phyloP scores from a whole-genome alignment of 1,140 invertebrate genomes.

The Dendroctonus valens region DNA sequence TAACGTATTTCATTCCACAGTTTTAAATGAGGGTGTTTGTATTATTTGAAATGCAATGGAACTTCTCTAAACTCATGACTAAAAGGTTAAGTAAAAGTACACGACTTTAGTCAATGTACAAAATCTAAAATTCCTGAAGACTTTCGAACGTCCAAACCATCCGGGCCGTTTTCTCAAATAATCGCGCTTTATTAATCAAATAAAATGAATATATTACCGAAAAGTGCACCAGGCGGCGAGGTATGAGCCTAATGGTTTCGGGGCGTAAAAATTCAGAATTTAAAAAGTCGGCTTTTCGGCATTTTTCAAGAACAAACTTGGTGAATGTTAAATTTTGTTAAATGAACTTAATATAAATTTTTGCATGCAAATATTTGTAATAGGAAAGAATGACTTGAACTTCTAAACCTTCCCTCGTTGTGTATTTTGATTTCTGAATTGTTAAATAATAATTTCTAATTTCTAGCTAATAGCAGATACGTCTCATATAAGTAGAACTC shows the following conservation, averaged over 20 bases:
- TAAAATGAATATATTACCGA: constrained; percentile 27
- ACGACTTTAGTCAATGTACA: neutral
- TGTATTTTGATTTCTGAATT: too few relatives aligned
- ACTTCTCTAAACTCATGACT: too few relatives aligned
- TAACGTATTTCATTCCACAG: too few relatives aligned
- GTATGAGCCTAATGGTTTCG: constrained; percentile 24
- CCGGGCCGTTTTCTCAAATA: constrained; percentile 19
- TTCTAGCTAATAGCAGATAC: too few relatives aligned
- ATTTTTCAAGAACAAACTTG: constrained; percentile 20
- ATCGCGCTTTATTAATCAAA: constrained; percentile 23
- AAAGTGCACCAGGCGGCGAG: constrained; percentile 17
- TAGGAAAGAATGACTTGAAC: neutral
- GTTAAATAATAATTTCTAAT: too few relatives aligned
- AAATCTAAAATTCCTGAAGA: constrained; percentile 15
- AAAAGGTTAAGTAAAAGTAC: too few relatives aligned
- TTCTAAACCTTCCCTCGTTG: too few relatives aligned
- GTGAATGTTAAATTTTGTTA: constrained; percentile 21
- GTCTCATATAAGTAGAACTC: too few relatives aligned
- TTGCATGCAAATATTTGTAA: constrained; percentile 17
- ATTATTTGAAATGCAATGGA: too few relatives aligned
- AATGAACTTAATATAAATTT: constrained; percentile 28
- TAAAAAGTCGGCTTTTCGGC: constrained; percentile 17
- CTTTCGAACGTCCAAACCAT: constrained; percentile 23
- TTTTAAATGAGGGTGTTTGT: too few relatives aligned
- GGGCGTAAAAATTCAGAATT: constrained; percentile 20